Percentiles rank a stretch among this genome's conserved stretches.
phyloP scores from a whole-genome alignment of 2,888 invertebrate genomes.

The Strigamia crassipes region DNA sequence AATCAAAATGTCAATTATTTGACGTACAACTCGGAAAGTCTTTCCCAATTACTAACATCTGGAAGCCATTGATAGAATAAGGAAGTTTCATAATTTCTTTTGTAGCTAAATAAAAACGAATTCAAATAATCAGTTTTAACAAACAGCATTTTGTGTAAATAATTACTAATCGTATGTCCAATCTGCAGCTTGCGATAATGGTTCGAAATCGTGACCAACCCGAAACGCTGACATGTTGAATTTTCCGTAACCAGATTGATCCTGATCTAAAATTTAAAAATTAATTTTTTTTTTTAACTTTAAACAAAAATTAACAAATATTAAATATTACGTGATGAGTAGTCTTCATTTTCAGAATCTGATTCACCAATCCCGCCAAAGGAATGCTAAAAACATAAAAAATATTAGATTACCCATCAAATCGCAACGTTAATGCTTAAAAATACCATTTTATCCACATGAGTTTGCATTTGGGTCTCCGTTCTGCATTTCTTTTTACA shows the following conservation, averaged over 20 bases:
- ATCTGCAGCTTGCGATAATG: constrained; percentile 6
- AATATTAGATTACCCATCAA: neutral
- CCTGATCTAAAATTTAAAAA: neutral
- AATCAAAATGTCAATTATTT: neutral
- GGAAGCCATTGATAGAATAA: constrained; percentile 14
- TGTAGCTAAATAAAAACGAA: neutral
- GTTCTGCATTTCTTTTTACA: neutral
- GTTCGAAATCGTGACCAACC: neutral
- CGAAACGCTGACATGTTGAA: neutral
- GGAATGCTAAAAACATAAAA: neutral
- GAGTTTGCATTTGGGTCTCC: neutral
- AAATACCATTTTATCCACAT: constrained; percentile 3
- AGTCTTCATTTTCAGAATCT: neutral
- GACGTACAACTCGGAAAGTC: neutral
- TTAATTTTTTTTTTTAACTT: too few relatives aligned
- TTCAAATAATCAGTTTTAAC: neutral
- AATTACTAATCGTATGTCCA: constrained; percentile 30
- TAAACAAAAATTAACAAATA: too few relatives aligned
- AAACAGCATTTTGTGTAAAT: neutral
- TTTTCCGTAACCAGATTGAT: neutral
- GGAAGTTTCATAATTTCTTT: neutral
- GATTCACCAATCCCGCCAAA: neutral
- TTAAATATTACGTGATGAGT: neutral
- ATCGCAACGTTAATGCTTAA: neutral
- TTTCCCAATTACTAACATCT: neutral